Percentiles rank a stretch among this genome's conserved stretches.
These are phyloP conservation scores for Calephelis perditalis DNA, from an alignment of 2,888 invertebrate species.

Conservation along the genomic window DNA sequence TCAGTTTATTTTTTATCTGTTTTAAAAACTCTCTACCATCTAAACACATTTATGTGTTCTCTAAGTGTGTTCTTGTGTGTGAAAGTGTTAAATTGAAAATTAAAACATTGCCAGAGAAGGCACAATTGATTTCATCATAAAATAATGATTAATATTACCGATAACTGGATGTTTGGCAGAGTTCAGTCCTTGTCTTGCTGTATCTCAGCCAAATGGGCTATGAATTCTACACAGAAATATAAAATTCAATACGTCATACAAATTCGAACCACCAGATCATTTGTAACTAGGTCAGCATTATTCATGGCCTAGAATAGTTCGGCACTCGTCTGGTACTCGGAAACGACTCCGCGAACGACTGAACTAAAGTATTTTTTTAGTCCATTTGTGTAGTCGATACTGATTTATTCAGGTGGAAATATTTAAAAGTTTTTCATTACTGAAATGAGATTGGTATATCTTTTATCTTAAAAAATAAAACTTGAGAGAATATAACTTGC, in stretches of 20 bases:
- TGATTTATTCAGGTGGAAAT: neutral
- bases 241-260: constrained; percentile 22
- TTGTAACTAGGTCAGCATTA: constrained; percentile 59
- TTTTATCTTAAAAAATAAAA: no score
- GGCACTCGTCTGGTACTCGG: constrained; percentile 8
- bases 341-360: constrained; percentile 1
- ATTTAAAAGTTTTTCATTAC: neutral
- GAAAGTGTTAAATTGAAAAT: neutral
- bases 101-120: neutral
- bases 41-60: no score
- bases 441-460: no score
- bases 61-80: no score
- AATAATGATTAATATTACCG: neutral
- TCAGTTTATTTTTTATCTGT: no score
- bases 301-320: constrained; percentile 40
- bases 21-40: no score
- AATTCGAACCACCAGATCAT: constrained; percentile 43
- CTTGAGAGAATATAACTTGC: no score
- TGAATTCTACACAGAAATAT: constrained; percentile 23
- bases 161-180: constrained; percentile 6
- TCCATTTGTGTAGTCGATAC: neutral
- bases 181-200: constrained; percentile 9
- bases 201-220: constrained; percentile 23
- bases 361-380: neutral
- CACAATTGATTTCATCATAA: neutral